Evolutionary conservation across 2,113 vertebrate genomes (phyloP).

Genomic region (Vulpes vulpes): DNA sequence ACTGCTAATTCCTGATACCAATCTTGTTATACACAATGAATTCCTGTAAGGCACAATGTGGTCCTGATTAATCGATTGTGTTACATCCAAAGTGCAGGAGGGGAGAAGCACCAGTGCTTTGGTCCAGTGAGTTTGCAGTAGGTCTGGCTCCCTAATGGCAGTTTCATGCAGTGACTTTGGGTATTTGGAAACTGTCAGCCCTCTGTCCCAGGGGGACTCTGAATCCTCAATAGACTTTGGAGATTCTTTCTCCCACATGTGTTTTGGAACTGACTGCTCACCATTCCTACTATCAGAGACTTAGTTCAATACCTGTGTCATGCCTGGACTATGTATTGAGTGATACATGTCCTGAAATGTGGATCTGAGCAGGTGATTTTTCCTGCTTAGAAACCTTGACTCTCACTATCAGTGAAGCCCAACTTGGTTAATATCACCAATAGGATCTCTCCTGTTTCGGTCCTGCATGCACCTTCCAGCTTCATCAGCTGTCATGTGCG

Average conservation of each 20-base stretch:
- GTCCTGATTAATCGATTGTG: constrained; percentile 38
- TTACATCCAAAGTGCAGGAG: constrained; percentile 47
- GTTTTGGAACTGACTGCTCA: not conserved
- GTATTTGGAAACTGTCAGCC: not conserved
- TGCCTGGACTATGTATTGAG: not conserved
- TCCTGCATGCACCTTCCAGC: not conserved
- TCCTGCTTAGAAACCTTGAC: not conserved
- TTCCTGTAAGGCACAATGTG: constrained; percentile 56
- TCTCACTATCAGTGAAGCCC: not conserved
- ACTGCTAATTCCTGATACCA: constrained; percentile 2
- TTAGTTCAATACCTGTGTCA: not conserved
- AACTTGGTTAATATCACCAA: not conserved
- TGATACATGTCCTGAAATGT: not conserved
- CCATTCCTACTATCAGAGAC: not conserved
- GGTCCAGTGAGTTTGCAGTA: not conserved
- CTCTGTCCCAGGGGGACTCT: not conserved
- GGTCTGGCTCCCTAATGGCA: not conserved
- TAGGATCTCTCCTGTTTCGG: not conserved
- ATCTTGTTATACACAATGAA: constrained; percentile 42
- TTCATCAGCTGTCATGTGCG: not conserved
- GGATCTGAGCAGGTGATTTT: not conserved
- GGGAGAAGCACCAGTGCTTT: not conserved
- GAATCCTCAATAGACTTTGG: not conserved
- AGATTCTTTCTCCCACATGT: not conserved
- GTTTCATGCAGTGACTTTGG: not conserved